phyloP scores from a whole-genome alignment of 2,797 vertebrate species.

The Toxotes lorentzi region DNA sequence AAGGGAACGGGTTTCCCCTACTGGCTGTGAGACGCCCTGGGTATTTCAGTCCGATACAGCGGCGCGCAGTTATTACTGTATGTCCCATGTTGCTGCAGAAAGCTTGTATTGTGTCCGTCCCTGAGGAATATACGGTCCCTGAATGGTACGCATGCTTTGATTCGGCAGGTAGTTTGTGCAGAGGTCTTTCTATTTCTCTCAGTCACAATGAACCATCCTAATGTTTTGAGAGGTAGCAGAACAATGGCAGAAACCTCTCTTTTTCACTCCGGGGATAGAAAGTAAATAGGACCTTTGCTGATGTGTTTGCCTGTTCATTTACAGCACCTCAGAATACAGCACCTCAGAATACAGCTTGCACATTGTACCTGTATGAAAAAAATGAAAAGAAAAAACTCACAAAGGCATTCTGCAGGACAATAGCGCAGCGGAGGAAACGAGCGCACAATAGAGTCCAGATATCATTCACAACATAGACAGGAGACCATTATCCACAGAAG shows the following conservation, averaged over 20 bases:
- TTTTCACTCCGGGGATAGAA: constrained; percentile 55
- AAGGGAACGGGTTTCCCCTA: constrained; percentile 57
- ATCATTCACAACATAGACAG: constrained; percentile 80
- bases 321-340: constrained; percentile 56
- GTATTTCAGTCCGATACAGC: constrained; percentile 50
- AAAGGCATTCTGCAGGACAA: constrained; percentile 73
- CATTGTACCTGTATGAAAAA: constrained; percentile 51
- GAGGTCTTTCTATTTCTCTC: constrained; percentile 59
- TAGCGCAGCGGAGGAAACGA: constrained; percentile 53
- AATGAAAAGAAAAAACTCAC: constrained; percentile 46
- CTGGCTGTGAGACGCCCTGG: constrained; percentile 51
- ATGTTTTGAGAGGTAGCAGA: constrained; percentile 67
- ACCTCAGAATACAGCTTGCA: constrained; percentile 49
- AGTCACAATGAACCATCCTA: constrained; percentile 54
- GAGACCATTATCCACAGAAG: constrained; percentile 73
- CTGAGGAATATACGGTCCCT: constrained; percentile 53
- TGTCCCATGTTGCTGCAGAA: constrained; percentile 53
- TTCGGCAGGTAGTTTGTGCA: constrained; percentile 63
- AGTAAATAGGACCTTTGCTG: constrained; percentile 70
- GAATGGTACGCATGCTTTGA: constrained; percentile 45
- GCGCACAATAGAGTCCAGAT: constrained; percentile 76
- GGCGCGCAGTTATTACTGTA: constrained; percentile 44
- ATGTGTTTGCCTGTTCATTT: constrained; percentile 74
- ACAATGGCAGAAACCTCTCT: constrained; percentile 66
- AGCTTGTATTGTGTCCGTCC: constrained; percentile 64